A percentile compares a stretch with the other conserved stretches of the same genome.
Conservation (phyloP, 2,113 vertebrate genomes). For the Morone saxatilis region DNA sequence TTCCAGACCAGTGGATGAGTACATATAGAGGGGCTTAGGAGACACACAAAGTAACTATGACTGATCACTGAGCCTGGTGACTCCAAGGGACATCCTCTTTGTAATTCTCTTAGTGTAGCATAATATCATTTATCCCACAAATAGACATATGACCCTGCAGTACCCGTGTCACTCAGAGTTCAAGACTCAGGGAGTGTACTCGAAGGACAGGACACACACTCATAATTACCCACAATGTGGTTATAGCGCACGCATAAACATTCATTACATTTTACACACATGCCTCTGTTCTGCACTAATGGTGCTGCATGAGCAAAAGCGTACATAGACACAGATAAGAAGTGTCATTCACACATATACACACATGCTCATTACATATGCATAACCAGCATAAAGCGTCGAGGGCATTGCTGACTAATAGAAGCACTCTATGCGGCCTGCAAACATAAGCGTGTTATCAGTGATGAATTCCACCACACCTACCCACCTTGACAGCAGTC, state of each 20-base stretch:
- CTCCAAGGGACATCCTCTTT: slow-evolving; percentile 82
- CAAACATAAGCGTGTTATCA: slow-evolving; percentile 77
- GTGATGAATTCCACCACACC: slow-evolving; percentile 81
- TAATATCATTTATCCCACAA: slow-evolving; percentile 83
- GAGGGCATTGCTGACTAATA: slow-evolving; percentile 79
- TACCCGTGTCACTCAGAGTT: slow-evolving; percentile 82
- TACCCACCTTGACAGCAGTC: slow-evolving; percentile 76
- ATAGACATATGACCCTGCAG: slow-evolving; percentile 81
- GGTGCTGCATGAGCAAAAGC: slow-evolving; percentile 40
- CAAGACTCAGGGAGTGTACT: slow-evolving; percentile 71
- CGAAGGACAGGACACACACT: slow-evolving; percentile 66
- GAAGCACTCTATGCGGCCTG: slow-evolving; percentile 65
- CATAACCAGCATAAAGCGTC: slow-evolving; percentile 43
- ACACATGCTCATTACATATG: slow-evolving; percentile 64
- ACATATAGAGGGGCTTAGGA: slow-evolving; percentile 75
- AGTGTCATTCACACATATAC: slow-evolving; percentile 49
- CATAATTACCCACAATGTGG: slow-evolving; percentile 64
- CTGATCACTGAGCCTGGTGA: slow-evolving; percentile 74
- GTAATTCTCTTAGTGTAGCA: slow-evolving; percentile 83
- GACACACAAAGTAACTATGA: slow-evolving; percentile 81
- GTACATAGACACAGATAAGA: slow-evolving; percentile 59
- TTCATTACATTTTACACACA: slow-evolving; percentile 40
- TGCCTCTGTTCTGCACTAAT: slow-evolving; percentile 35
- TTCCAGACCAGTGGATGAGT: slow-evolving; percentile 77
- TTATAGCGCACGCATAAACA: slow-evolving; percentile 47